phyloP scores from a whole-genome alignment of 1,140 invertebrate species.

The Macrostomum lignano region DNA sequence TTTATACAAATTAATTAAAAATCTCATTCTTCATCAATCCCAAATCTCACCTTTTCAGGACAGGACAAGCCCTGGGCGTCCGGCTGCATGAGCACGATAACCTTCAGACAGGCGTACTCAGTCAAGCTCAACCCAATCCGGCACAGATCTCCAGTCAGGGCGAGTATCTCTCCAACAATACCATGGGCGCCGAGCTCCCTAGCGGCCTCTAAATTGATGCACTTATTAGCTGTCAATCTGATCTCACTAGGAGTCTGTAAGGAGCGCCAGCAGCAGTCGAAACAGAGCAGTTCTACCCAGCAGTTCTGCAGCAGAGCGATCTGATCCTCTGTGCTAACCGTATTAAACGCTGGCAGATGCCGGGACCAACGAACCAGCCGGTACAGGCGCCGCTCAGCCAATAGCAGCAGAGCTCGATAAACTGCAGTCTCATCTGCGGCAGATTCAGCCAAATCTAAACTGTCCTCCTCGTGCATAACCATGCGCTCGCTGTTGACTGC shows the following conservation, averaged over 20 bases:
- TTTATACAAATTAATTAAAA: no score
- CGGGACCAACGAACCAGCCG: slow-evolving; percentile 97
- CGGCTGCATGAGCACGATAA: slow-evolving; percentile 60
- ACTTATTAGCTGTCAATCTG: slow-evolving; percentile 36
- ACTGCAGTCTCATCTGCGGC: slow-evolving; percentile 3
- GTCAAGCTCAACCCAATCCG: slow-evolving; percentile 66
- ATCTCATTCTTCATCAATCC: no score
- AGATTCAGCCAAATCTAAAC: not conserved
- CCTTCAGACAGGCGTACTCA: slow-evolving; percentile 82
- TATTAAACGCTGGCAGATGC: slow-evolving; percentile 72
- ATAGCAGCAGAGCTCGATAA: slow-evolving; percentile 13
- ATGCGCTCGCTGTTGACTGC: no score
- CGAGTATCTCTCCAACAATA: slow-evolving; percentile 68
- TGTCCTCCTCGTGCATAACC: not conserved
- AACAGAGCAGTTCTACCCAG: slow-evolving; percentile 72
- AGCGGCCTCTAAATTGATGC: slow-evolving; percentile 44
- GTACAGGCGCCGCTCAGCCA: slow-evolving; percentile 72
- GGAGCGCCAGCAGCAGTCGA: slow-evolving; percentile 30
- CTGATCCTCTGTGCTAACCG: slow-evolving; percentile 86
- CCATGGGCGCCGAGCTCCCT: slow-evolving; percentile 33
- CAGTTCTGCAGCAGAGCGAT: slow-evolving; percentile 79
- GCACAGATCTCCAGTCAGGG: slow-evolving; percentile 63
- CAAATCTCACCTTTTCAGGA: no score
- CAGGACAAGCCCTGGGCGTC: no score
- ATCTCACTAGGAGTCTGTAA: slow-evolving; percentile 25